Conservation (phyloP, 2,113 vertebrate genomes). For the Empidonax traillii region DNA sequence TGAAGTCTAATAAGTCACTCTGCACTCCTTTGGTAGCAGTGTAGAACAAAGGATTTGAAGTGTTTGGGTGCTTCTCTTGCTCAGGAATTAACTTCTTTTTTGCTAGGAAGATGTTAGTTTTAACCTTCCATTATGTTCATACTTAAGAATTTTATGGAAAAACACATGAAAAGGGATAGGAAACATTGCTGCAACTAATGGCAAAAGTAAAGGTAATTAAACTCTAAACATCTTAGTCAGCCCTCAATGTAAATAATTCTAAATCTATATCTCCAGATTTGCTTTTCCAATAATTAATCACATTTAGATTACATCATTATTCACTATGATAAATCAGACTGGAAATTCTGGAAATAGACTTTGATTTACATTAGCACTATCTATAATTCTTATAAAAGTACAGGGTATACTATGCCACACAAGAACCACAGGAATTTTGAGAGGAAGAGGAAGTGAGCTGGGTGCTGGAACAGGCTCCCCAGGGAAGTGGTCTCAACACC, state of each 20-base stretch:
- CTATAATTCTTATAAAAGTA: neutral
- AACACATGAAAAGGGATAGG: neutral
- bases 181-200: neutral
- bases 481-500: neutral
- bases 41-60: neutral
- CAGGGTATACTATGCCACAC: neutral
- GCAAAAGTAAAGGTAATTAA: neutral
- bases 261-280: neutral
- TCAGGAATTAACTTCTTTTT: neutral
- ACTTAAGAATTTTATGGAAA: neutral
- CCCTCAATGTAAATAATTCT: neutral
- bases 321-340: neutral
- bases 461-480: neutral
- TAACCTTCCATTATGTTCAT: neutral
- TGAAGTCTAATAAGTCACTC: constrained; percentile 21
- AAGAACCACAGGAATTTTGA: neutral
- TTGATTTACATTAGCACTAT: neutral
- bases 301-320: neutral
- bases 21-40: neutral
- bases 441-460: neutral
- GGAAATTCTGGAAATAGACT: neutral
- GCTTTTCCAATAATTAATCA: neutral
- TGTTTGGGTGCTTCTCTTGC: neutral
- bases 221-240: neutral
- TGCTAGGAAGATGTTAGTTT: neutral